phyloP scores from a whole-genome alignment of 2,113 vertebrate species.

The Hypanus sabinus region DNA sequence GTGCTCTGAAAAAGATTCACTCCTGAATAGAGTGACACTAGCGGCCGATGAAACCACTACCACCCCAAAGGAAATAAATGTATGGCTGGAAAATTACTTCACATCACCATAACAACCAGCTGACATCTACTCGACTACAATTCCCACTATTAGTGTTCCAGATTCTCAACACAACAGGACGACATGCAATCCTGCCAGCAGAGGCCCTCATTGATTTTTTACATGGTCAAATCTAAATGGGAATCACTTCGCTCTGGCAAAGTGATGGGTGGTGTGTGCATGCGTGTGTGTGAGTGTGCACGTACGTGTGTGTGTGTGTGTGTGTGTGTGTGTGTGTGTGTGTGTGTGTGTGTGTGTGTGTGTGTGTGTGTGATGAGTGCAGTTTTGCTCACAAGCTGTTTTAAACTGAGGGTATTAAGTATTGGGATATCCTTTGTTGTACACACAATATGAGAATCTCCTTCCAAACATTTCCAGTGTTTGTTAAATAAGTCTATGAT shows the following conservation, averaged over 20 bases:
- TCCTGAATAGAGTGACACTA: not conserved
- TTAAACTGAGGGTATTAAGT: constrained; percentile 24
- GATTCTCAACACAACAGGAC: not conserved
- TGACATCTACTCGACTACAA: not conserved
- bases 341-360: too few species aligned
- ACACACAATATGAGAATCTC: not conserved
- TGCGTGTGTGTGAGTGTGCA: too few species aligned
- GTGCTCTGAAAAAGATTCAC: not conserved
- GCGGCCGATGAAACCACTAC: not conserved
- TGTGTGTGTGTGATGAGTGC: too few species aligned
- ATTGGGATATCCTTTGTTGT: not conserved
- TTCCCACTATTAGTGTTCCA: not conserved
- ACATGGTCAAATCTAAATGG: not conserved
- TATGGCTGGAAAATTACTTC: not conserved
- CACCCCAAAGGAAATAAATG: not conserved
- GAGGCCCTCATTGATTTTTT: constrained; percentile 31
- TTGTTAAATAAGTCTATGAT: not conserved
- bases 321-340: too few species aligned
- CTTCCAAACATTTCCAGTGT: not conserved
- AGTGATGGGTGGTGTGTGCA: not conserved
- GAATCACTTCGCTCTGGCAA: not conserved
- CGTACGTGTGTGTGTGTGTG: too few species aligned
- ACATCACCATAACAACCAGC: constrained; percentile 10
- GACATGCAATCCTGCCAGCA: not conserved
- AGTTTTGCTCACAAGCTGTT: not conserved